Evolutionary conservation across 2,888 invertebrate genomes (phyloP).

Genomic region (Steinernema hermaphroditum): DNA sequence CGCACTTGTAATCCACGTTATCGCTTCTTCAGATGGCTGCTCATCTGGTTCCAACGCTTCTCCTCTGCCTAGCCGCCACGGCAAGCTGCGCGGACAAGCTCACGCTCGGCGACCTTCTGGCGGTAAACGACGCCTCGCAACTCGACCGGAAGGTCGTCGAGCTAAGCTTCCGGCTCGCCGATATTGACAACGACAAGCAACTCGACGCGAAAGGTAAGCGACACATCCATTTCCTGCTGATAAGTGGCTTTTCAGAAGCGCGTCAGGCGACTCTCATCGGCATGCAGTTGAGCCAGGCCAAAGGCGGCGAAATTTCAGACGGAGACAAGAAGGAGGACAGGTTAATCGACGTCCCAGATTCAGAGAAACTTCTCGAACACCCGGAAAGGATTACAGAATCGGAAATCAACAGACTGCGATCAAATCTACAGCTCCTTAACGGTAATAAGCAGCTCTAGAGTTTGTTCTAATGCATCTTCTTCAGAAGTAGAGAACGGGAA

Average conservation of each 20-base stretch:
- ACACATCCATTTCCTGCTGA: background rate
- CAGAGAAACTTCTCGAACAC: constrained; percentile 8
- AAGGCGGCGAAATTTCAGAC: constrained; percentile 7
- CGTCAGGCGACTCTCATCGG: constrained; percentile 21
- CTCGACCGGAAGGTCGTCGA: background rate
- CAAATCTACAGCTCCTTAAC: background rate
- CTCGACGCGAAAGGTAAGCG: background rate
- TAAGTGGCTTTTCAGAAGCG: background rate
- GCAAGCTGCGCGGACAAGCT: background rate
- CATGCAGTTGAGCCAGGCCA: constrained; percentile 17
- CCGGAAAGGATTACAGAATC: constrained; percentile 3
- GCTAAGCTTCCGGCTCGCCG: constrained; percentile 18
- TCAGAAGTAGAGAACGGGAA: constrained; percentile 6
- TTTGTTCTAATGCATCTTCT: background rate
- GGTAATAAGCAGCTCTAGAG: background rate
- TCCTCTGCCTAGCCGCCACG: background rate
- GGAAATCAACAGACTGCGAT: background rate
- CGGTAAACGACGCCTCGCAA: constrained; percentile 6
- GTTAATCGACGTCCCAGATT: constrained; percentile 12
- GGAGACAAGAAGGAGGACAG: constrained; percentile 20
- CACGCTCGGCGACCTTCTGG: constrained; percentile 10
- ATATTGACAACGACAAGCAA: constrained; percentile 18
- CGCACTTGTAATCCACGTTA: background rate
- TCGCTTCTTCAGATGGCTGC: constrained; percentile 1
- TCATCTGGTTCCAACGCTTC: background rate